Conservation (phyloP, 2,113 vertebrate species). For the Drymodes brunneopygia region DNA sequence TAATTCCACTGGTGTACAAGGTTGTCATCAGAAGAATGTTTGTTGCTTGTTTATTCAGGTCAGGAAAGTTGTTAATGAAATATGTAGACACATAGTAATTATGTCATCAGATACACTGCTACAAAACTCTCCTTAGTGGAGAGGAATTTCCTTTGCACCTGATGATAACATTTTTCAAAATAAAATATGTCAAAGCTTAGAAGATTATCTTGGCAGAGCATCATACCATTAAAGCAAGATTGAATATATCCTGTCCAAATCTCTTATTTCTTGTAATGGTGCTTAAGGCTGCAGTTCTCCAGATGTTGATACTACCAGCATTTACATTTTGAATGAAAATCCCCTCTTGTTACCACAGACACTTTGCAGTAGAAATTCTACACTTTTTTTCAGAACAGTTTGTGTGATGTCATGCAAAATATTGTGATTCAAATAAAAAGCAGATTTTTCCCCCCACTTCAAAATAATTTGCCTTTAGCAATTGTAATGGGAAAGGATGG, state of each 20-base stretch:
- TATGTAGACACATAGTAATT: slow-evolving; percentile 32
- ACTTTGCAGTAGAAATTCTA: not conserved
- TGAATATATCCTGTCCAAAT: slow-evolving; percentile 79
- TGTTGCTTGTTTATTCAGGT: slow-evolving; percentile 47
- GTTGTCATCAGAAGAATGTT: slow-evolving; percentile 1
- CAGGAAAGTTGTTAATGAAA: slow-evolving; percentile 39
- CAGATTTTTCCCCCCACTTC: not conserved
- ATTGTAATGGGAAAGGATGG: not conserved
- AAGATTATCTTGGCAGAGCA: slow-evolving; percentile 75
- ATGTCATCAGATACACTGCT: slow-evolving; percentile 44
- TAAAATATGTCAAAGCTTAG: slow-evolving; percentile 69
- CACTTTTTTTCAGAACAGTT: not conserved
- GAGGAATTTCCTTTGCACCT: slow-evolving; percentile 77
- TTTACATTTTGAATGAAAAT: slow-evolving; percentile 32
- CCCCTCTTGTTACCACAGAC: not conserved
- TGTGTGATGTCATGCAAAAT: not conserved
- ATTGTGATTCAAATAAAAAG: not conserved
- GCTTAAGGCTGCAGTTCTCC: slow-evolving; percentile 65
- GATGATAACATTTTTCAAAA: slow-evolving; percentile 71
- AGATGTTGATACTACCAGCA: slow-evolving; percentile 63
- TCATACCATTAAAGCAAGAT: slow-evolving; percentile 72
- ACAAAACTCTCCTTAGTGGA: slow-evolving; percentile 33
- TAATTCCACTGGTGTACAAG: not conserved
- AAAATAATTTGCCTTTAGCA: not conserved
- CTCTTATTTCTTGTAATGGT: slow-evolving; percentile 71